These are phyloP conservation scores for Holacanthus passer DNA, from an alignment of 2,113 vertebrate genomes.

Conservation along the genomic window DNA sequence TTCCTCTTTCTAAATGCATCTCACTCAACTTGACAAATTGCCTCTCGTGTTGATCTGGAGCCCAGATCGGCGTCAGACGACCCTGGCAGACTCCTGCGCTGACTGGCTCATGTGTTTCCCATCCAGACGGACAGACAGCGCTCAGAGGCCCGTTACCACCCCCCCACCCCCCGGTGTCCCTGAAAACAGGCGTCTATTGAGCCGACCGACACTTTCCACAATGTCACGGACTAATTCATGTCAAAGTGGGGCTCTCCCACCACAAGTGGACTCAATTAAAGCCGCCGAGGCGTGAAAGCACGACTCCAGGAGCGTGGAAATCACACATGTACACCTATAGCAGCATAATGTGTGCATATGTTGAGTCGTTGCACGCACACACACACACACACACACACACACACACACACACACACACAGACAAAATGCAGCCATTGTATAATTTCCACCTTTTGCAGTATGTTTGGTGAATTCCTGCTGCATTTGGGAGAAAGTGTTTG, in stretches of 20 bases:
- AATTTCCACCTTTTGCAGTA: slow-evolving; percentile 1
- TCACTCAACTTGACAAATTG: slow-evolving; percentile 43
- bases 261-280: slow-evolving; percentile 53
- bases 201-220: slow-evolving; percentile 64
- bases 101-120: slow-evolving; percentile 63
- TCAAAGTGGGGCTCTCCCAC: slow-evolving; percentile 52
- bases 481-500: slow-evolving; percentile 1
- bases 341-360: neutral
- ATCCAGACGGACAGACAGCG: slow-evolving; percentile 37
- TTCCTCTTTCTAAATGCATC: slow-evolving; percentile 44
- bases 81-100: slow-evolving; percentile 29
- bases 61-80: slow-evolving; percentile 2
- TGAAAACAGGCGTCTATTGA: slow-evolving; percentile 67
- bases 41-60: slow-evolving; percentile 44
- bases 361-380: neutral
- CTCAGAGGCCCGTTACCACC: slow-evolving; percentile 14
- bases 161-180: slow-evolving; percentile 21
- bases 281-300: slow-evolving; percentile 40
- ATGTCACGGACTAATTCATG: slow-evolving; percentile 54
- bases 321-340: slow-evolving; percentile 11
- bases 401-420: slow-evolving; percentile 21
- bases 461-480: neutral
- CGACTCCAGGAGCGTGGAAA: slow-evolving; percentile 6
- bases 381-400: slow-evolving; percentile 29
- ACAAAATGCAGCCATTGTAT: slow-evolving; percentile 32